Evolutionary conservation across 2,113 vertebrate genomes (phyloP).

Genomic region (Thunnus thynnus): DNA sequence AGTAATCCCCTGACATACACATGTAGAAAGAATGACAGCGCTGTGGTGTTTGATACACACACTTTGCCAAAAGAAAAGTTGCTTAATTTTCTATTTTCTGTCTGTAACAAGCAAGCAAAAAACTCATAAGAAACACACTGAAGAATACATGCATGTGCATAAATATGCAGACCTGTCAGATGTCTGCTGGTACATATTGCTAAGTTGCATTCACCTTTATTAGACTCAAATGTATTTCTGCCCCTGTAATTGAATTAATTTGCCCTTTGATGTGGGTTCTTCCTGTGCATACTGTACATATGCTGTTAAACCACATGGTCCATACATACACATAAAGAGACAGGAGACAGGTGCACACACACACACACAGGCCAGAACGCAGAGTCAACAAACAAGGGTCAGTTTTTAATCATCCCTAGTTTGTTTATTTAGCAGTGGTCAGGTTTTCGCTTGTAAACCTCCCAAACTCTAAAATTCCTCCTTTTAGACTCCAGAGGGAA

Average conservation of each 20-base stretch:
- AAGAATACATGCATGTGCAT: neutral
- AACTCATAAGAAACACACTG: neutral
- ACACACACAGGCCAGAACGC: constrained; percentile 38
- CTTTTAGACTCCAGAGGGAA: constrained; percentile 67
- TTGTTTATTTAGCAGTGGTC: constrained; percentile 75
- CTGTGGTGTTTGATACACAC: neutral
- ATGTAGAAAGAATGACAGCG: neutral
- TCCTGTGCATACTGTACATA: neutral
- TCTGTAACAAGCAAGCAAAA: too few relatives aligned
- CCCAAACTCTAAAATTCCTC: constrained; percentile 61
- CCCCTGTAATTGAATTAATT: neutral
- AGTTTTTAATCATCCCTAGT: constrained; percentile 61
- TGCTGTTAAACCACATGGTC: neutral
- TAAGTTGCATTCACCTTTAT: neutral
- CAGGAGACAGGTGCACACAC: constrained; percentile 62
- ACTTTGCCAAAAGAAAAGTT: neutral
- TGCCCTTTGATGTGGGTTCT: neutral
- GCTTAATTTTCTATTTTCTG: too few relatives aligned
- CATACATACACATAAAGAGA: constrained; percentile 36
- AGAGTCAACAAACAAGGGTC: constrained; percentile 69
- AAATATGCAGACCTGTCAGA: constrained; percentile 16
- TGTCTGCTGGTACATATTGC: neutral
- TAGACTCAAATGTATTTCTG: neutral
- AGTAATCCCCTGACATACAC: neutral
- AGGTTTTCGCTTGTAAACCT: constrained; percentile 67